These are phyloP conservation scores for Phaenicophaeus curvirostris DNA, from an alignment of 2,797 vertebrate genomes.

Conservation along the genomic window DNA sequence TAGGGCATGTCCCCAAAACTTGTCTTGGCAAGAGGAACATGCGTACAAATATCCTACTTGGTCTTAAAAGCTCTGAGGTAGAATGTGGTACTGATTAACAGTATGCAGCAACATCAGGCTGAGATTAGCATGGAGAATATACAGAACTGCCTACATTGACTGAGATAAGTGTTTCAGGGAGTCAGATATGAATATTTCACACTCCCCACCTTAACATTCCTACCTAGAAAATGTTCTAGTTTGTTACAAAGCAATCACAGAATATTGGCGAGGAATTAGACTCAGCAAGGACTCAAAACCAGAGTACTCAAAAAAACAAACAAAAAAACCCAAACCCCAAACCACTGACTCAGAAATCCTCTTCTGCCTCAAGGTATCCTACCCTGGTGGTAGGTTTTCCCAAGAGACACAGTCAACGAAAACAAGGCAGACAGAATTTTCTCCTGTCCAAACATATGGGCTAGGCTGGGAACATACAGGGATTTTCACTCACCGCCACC, in stretches of 20 bases:
- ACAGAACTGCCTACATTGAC: fast-evolving
- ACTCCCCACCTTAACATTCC: not conserved
- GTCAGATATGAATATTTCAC: not conserved
- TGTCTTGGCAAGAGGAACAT: not conserved
- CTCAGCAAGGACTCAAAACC: not conserved
- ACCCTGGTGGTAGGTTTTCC: not conserved
- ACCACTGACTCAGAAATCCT: not conserved
- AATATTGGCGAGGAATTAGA: not conserved
- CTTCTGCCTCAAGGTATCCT: not conserved
- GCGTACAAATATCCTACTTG: fast-evolving
- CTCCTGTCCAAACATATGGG: not conserved
- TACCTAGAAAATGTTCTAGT: not conserved
- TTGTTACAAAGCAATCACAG: not conserved
- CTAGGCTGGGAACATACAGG: not conserved
- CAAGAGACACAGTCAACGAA: not conserved
- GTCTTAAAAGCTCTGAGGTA: not conserved
- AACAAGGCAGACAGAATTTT: not conserved
- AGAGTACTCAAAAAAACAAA: not conserved
- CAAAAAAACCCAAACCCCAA: not conserved
- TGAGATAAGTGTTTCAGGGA: not conserved
- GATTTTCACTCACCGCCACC: slow-evolving; percentile 86
- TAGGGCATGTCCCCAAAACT: not conserved
- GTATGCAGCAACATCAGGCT: not conserved
- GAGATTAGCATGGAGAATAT: not conserved
- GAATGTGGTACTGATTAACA: not conserved